These are phyloP conservation scores for Dipodomys stephensi DNA, from an alignment of 2,113 vertebrate species.

Conservation along the genomic window DNA sequence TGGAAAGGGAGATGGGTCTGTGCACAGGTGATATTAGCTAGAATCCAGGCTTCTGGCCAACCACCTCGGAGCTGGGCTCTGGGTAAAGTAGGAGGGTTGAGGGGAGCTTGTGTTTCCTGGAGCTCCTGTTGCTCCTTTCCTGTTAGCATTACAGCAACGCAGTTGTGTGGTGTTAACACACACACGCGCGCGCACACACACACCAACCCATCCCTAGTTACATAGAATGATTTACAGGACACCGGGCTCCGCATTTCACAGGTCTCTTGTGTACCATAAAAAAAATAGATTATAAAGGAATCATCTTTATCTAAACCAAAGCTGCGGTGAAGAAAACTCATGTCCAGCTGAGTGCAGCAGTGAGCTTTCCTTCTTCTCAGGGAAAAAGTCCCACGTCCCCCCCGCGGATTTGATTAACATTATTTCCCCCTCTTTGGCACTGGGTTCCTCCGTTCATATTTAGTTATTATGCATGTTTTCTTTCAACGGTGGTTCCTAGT, in stretches of 20 bases:
- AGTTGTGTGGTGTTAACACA: slow-evolving; percentile 53
- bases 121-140: slow-evolving; percentile 58
- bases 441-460: slow-evolving; percentile 78
- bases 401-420: slow-evolving; percentile 74
- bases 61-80: not conserved
- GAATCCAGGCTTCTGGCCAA: not conserved
- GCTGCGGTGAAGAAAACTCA: slow-evolving; percentile 79
- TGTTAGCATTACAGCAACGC: slow-evolving; percentile 71
- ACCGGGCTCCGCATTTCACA: slow-evolving; percentile 84
- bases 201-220: slow-evolving; percentile 58
- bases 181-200: no score
- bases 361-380: slow-evolving; percentile 89
- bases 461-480: slow-evolving; percentile 75
- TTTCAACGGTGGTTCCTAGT: slow-evolving; percentile 70
- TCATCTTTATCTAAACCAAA: slow-evolving; percentile 82
- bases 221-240: slow-evolving; percentile 84
- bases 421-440: slow-evolving; percentile 56
- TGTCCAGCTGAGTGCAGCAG: slow-evolving; percentile 97
- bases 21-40: not conserved
- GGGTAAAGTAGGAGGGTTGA: not conserved
- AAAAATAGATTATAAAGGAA: slow-evolving; percentile 85
- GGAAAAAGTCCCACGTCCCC: slow-evolving; percentile 73
- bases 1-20: no score
- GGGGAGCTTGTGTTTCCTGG: not conserved
- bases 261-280: slow-evolving; percentile 86